Conservation (phyloP, 1,140 invertebrate species). For the Ectropis grisescens region DNA sequence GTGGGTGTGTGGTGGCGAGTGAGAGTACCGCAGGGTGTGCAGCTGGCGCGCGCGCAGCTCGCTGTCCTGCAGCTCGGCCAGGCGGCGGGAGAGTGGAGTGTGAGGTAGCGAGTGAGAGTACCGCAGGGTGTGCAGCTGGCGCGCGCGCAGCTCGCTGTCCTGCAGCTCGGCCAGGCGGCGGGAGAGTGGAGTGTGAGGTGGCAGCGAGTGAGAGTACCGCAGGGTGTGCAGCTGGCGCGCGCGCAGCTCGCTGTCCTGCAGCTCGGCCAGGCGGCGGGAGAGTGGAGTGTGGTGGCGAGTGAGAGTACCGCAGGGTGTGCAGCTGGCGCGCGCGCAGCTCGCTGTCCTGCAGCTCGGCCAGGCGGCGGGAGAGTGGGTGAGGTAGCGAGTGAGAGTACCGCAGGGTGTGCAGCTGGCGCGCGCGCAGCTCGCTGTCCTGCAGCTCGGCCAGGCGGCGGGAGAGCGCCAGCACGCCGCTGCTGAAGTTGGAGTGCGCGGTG, state of each 20-base stretch:
- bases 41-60: conserved; percentile 79
- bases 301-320: no score
- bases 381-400: conserved; percentile 71
- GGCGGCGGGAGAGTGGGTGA: conserved; percentile 24
- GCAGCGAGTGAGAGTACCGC: no score
- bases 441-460: conserved; percentile 75
- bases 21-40: conserved; percentile 77
- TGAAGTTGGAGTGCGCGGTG: conserved; percentile 89
- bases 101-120: no score
- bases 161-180: no score
- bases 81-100: conserved; percentile 73
- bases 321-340: conserved; percentile 71
- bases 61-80: conserved; percentile 77
- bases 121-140: no score
- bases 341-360: conserved; percentile 32
- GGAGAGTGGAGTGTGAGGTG: no score
- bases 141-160: no score
- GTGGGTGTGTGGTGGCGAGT: conserved; percentile 51
- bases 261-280: no score
- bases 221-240: no score
- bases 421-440: conserved; percentile 78
- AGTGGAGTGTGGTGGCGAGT: no score
- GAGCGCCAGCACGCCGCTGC: conserved; percentile 84
- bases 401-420: conserved; percentile 78
- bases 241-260: no score